These are phyloP conservation scores for Bubo bubo DNA, from an alignment of 2,113 vertebrate genomes.

Conservation along the genomic window DNA sequence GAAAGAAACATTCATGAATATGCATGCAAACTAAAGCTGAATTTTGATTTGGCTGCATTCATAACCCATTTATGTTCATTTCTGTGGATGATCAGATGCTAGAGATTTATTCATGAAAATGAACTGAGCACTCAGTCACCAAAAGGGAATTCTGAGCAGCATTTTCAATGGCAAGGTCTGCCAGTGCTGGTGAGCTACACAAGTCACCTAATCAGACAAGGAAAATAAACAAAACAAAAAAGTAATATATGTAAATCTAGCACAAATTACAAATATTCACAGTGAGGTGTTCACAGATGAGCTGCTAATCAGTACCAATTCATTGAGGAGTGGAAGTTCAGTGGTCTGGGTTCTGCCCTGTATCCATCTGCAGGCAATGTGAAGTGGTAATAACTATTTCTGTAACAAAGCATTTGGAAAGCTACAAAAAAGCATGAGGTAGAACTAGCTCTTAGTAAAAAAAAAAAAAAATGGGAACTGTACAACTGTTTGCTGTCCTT, in stretches of 20 bases:
- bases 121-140: not conserved
- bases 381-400: not conserved
- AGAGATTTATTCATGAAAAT: conserved; percentile 22
- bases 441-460: not conserved
- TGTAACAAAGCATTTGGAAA: not conserved
- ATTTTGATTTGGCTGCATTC: conserved; percentile 50
- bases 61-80: conserved; percentile 34
- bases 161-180: not conserved
- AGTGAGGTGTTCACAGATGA: not conserved
- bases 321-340: not conserved
- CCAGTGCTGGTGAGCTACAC: not conserved
- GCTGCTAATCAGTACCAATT: not conserved
- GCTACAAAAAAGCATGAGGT: not conserved
- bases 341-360: not conserved
- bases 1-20: not conserved
- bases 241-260: not conserved
- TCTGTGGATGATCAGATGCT: conserved; percentile 22
- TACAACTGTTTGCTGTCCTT: not conserved
- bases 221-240: not conserved
- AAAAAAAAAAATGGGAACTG: not conserved
- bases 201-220: not conserved
- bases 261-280: not conserved
- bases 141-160: conserved; percentile 22
- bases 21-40: not conserved
- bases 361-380: not conserved